These are phyloP conservation scores for Mustela lutreola DNA, from an alignment of 2,113 vertebrate genomes.

Conservation along the genomic window DNA sequence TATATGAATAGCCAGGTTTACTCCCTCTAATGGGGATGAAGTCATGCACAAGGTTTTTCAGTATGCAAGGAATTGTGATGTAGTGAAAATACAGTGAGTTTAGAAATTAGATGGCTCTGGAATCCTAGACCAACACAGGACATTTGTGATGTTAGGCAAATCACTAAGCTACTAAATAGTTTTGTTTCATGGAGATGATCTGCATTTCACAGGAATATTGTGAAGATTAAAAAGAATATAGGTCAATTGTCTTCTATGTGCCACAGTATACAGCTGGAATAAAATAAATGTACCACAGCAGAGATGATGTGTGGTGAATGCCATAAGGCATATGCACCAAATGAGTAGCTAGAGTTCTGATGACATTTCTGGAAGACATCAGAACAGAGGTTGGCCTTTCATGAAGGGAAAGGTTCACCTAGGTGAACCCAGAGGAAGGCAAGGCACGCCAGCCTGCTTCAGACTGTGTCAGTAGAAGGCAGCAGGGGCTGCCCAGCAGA, in stretches of 20 bases:
- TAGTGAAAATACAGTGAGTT: not conserved
- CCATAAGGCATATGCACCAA: not conserved
- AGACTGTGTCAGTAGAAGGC: not conserved
- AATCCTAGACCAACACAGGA: not conserved
- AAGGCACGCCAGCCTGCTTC: fast-evolving
- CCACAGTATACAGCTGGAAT: not conserved
- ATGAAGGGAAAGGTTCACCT: not conserved
- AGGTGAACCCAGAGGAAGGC: not conserved
- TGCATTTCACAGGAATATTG: not conserved
- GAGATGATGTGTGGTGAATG: not conserved
- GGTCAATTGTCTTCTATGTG: not conserved
- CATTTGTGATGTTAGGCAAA: not conserved
- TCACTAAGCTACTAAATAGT: not conserved
- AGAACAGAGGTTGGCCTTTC: fast-evolving
- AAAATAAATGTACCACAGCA: not conserved
- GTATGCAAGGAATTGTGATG: not conserved
- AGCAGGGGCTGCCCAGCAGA: fast-evolving
- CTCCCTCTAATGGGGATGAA: not conserved
- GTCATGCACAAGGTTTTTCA: not conserved
- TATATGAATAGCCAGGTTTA: not conserved
- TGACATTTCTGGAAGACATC: not conserved
- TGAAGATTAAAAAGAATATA: not conserved
- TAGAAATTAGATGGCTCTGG: not conserved
- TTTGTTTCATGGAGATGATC: not conserved
- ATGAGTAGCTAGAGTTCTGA: not conserved